A percentile compares a stretch with the other conserved stretches of the same genome.
phyloP scores from a whole-genome alignment of 2,797 vertebrate species.

The Myotis myotis region DNA sequence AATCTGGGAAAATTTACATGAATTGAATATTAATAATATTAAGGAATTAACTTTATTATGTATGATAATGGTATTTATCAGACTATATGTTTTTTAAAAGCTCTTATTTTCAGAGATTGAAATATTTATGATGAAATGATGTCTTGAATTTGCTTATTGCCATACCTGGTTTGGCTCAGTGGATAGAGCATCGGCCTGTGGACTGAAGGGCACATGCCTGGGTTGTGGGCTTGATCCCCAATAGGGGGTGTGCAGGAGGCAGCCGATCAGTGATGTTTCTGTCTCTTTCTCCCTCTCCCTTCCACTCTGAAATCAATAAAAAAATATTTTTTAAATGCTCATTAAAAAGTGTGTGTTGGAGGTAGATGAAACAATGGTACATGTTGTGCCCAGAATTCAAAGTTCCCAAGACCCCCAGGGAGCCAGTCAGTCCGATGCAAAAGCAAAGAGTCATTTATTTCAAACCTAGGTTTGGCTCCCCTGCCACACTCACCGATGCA shows the following conservation, averaged over 20 bases:
- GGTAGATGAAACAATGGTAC: not conserved
- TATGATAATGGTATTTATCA: not conserved
- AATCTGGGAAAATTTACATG: not conserved
- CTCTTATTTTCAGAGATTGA: constrained; percentile 18
- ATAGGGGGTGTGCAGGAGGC: not conserved
- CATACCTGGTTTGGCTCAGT: no score
- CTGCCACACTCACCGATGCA: no score
- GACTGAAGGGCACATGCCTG: no score
- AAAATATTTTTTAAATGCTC: not conserved
- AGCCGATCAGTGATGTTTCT: not conserved
- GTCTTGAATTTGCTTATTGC: not conserved
- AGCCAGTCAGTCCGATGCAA: no score
- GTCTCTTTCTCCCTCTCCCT: not conserved
- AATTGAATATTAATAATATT: not conserved
- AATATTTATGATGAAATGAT: constrained; percentile 16
- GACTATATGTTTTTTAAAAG: not conserved
- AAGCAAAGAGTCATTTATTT: no score
- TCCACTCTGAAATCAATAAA: not conserved
- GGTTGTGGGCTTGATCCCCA: not conserved
- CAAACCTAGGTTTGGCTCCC: no score
- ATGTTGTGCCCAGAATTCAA: no score
- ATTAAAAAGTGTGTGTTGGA: not conserved
- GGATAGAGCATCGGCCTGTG: no score
- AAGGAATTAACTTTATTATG: constrained; percentile 20
- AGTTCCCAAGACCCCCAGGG: no score